Base-by-base conservation (phyloP, 2,888 invertebrate genomes). In the Drosophila sordidula region DNA sequence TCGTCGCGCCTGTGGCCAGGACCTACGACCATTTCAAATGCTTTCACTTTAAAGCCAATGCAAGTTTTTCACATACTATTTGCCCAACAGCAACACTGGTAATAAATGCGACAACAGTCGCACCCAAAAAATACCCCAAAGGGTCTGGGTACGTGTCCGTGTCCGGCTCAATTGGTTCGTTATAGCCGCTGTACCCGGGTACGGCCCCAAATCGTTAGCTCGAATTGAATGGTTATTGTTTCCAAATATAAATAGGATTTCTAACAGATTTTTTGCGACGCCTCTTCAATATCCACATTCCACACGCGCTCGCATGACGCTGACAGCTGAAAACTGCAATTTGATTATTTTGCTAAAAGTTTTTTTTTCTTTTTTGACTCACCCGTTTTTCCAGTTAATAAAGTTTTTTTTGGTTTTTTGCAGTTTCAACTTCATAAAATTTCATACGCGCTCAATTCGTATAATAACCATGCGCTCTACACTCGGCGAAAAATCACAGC, bases 201-300 rank as follows among this genome's bases (percentile, higher is more conserved):
- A 18, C 58, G 55, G 64, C 49, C 71, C 73, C 71, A 64, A 87
- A 83, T 86, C 88, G 85, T 86, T 86, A 86, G 88, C 79, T 86
- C 64, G 88, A 86, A 87, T 86, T 86, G 85, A 86, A 86, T 86
- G 85, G 85, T 86, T 86, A 86, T 86, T 86, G 85, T 87, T 86
- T 86, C 88, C 79, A 84, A 84, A 87, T 86, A 86, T 86, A 86
- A 86, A 86, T 86, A 87, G 83, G 78, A 82, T 80, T 85, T 85
- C 80, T 75, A 82, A 78, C 78, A 84, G 75, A 84, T 87, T 84
- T 81, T 78, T 78, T 47, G 47, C 62, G 18, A 46, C 41, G 55
- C 62, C 63, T 70, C 57, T 57, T 39, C 39, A 59, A 50, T 72
- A 56, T 38, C 9, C 58, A 16, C 22, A 26, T 49, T 34, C 26